Base-by-base conservation (phyloP, 2,888 invertebrate genomes). In the Lottia gigantea region DNA sequence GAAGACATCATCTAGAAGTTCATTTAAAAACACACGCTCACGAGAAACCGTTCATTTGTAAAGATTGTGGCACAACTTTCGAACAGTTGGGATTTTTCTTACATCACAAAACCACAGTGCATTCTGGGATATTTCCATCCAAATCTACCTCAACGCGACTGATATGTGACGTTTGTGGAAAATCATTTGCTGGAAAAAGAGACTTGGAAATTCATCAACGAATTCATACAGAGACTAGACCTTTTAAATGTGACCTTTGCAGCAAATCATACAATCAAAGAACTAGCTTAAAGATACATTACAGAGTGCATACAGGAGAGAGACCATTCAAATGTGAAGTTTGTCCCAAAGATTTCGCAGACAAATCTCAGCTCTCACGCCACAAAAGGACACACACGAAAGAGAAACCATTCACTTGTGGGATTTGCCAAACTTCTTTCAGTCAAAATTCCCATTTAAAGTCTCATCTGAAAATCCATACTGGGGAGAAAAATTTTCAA, bases 261-360 rank as follows among this genome's bases (percentile, higher is more conserved):
- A 23, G 55, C 19, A 55, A 55, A 55, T 55, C 55, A 19, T 55
- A 23, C 23, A 23, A 19, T 14, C 19, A 23, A 11, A 55, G 23
- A 14, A 19, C 19, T 6, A 55, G 55, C 15, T 23, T 55, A 11
- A 19, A 19, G 1, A 14, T 23, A 11, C 55, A 55, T 4, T 23
- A 23, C 8, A n/a, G 19, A 8, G 19, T 55, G 3, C 55, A 55
- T 19, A 55, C 55, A 3, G 55, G 55, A 23, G 55, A 55, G 3
- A 55, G 14, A 23, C 55, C 55, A n/a, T 55, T 55, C 15, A 55
- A 55, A 55, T 55, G 55, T 55, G 55, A 55, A 23, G 23, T 55
- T 14, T 55, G 55, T 55, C 19, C 19, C 6, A 55, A 55, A 19
- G 19, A 19, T 8, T 55, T 55, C 19, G 23, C 19, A 15, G 55